phyloP scores from a whole-genome alignment of 2,113 vertebrate species.

The Stigmatopora argus region DNA sequence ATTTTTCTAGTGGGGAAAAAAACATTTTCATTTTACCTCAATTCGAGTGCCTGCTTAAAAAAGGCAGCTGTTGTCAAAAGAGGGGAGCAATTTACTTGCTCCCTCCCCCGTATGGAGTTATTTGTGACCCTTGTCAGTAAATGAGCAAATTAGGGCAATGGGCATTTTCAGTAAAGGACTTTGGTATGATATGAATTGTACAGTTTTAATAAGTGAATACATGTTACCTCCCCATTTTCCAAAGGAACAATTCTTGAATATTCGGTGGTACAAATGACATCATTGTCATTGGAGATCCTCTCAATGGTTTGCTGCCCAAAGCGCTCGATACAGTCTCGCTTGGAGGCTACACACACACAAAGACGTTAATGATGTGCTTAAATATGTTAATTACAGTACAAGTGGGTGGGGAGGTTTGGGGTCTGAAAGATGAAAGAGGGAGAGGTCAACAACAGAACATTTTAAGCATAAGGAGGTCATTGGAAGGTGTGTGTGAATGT shows the following conservation, averaged over 20 bases:
- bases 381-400: constrained; percentile 19
- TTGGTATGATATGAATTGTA: not conserved
- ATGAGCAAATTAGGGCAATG: not conserved
- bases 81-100: no score
- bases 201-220: not conserved
- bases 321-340: constrained; percentile 89
- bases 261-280: constrained; percentile 84
- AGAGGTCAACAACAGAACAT: not conserved
- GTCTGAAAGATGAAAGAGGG: not conserved
- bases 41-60: no score
- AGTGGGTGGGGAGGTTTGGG: not conserved
- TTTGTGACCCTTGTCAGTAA: no score
- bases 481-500: constrained; percentile 2
- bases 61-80: no score
- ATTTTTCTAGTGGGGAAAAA: no score
- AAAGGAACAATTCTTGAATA: constrained; percentile 92
- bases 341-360: constrained; percentile 74
- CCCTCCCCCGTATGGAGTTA: no score
- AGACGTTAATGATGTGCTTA: constrained; percentile 15
- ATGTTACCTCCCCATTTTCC: constrained; percentile 88
- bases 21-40: no score
- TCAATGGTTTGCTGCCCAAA: constrained; percentile 84
- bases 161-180: not conserved
- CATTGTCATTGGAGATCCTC: constrained; percentile 77
- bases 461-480: constrained; percentile 12